Evolutionary conservation across 2,888 invertebrate species (phyloP).

Genomic region (Diaphora mendica): DNA sequence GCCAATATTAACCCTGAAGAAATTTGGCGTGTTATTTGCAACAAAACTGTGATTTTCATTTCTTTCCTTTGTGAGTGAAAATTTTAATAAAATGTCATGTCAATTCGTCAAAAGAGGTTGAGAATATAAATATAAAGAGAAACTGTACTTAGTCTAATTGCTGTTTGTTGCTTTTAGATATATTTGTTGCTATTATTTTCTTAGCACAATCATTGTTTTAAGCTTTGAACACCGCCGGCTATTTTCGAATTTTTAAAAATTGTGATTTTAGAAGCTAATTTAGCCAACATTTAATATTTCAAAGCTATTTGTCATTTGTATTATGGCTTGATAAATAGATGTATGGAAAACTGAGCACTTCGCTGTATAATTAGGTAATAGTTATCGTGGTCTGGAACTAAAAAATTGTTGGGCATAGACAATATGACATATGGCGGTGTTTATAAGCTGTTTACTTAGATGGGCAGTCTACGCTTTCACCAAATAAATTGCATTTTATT

Average conservation of each 20-base stretch:
- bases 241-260: constrained; percentile 29
- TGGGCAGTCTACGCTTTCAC: constrained; percentile 61
- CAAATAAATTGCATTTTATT: constrained; percentile 66
- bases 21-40: constrained; percentile 40
- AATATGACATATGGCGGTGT: constrained; percentile 54
- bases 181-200: constrained; percentile 58
- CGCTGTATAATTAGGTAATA: neutral
- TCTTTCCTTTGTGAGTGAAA: constrained; percentile 53
- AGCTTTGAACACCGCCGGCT: constrained; percentile 60
- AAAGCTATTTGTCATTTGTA: neutral
- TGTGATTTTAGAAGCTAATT: constrained; percentile 34
- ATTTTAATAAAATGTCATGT: constrained; percentile 50
- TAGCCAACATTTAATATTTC: constrained; percentile 30
- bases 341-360: constrained; percentile 1
- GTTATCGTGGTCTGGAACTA: neutral
- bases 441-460: constrained; percentile 44
- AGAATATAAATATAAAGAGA: constrained; percentile 56
- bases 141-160: constrained; percentile 76
- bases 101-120: constrained; percentile 68
- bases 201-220: constrained; percentile 70
- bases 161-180: constrained; percentile 62
- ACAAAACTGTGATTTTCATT: constrained; percentile 69
- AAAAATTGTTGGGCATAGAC: constrained; percentile 10
- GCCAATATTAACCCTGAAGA: constrained; percentile 48
- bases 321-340: neutral